Evolutionary conservation across 2,888 invertebrate species (phyloP), one percentile per base, ranked within the genome.

Genomic region (Drosophila picticornis): DNA sequence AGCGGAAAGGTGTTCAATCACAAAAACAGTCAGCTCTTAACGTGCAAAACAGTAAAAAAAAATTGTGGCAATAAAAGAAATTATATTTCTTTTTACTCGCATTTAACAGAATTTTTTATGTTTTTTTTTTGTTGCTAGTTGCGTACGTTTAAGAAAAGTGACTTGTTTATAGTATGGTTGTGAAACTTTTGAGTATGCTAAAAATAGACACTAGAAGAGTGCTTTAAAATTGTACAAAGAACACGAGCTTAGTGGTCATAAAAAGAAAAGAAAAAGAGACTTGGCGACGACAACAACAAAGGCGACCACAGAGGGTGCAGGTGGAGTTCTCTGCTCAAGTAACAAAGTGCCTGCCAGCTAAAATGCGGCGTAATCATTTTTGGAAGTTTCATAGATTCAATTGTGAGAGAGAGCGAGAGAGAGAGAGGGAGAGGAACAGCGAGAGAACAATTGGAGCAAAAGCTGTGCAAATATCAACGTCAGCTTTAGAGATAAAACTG

Each of bases 311-410:
- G 34, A 19, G 48, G 46, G 22, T 55, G 25, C 57, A 46, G 50
- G 70, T 51, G 46, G 56, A 65, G 64, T 63, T 65, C 38, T 56
- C 48, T 27, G 50, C 60, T 72, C 72, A 75, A 77, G 80, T 77
- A 69, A 70, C 64, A 73, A 69, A 80, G 74, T 74, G 67, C 52
- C 74, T 80, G 75, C 72, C 59, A 75, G 73, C 65, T 61, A 75
- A 81, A 87, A 74, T 72, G 85, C 85, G 85, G 81, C 85, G 90
- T 90, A 90, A 90, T 90, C 85, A 85, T 74, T 90, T 90, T 85
- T 85, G 74, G 84, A 87, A 89, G 88, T 74, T 72, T 72, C 72
- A 75, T 56, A 56, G 38, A 75, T 76, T 61, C 71, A 75, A 76
- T 72, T 55, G n/a, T 56, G 27, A 40, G 43, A 69, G 13, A 53